A percentile compares a stretch with the other conserved stretches of the same genome.
These are phyloP conservation scores for Himantopus leucocephalus DNA, from an alignment of 2,113 vertebrate genomes.

Conservation along the genomic window DNA sequence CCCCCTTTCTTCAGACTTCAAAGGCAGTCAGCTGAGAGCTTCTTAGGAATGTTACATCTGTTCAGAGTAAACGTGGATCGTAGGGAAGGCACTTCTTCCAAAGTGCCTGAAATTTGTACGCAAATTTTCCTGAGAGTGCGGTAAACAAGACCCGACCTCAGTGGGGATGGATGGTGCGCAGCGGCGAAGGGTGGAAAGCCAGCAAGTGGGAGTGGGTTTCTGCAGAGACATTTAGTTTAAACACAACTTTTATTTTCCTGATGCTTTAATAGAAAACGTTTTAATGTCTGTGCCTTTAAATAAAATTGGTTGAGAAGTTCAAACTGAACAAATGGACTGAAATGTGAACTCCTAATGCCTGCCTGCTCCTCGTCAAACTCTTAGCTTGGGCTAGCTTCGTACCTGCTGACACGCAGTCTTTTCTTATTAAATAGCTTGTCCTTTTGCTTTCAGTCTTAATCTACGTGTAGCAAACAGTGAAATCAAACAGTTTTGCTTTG, in stretches of 20 bases:
- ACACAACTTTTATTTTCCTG: neutral
- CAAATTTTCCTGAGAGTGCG: neutral
- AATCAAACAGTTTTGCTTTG: neutral
- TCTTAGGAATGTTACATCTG: conserved; percentile 33
- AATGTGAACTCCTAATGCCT: neutral
- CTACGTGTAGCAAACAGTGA: neutral
- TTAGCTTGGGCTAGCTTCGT: neutral
- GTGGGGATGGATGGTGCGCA: accelerated
- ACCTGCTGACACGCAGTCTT: neutral
- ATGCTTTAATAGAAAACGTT: neutral
- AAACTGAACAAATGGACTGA: neutral
- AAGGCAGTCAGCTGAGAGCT: conserved; percentile 48
- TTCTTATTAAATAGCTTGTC: neutral
- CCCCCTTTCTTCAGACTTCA: conserved; percentile 34
- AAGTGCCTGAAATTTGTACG: neutral
- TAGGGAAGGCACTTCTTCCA: neutral
- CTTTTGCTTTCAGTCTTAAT: neutral
- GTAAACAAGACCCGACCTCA: neutral
- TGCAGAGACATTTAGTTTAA: neutral
- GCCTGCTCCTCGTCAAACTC: neutral
- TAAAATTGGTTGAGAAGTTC: neutral
- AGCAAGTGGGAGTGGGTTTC: neutral
- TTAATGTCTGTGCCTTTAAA: neutral
- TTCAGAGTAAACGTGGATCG: neutral
- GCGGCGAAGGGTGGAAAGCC: neutral